Percentiles rank a stretch among this genome's conserved stretches.
These are phyloP conservation scores for Pangasianodon gigas DNA, from an alignment of 2,113 vertebrate genomes.

Conservation along the genomic window DNA sequence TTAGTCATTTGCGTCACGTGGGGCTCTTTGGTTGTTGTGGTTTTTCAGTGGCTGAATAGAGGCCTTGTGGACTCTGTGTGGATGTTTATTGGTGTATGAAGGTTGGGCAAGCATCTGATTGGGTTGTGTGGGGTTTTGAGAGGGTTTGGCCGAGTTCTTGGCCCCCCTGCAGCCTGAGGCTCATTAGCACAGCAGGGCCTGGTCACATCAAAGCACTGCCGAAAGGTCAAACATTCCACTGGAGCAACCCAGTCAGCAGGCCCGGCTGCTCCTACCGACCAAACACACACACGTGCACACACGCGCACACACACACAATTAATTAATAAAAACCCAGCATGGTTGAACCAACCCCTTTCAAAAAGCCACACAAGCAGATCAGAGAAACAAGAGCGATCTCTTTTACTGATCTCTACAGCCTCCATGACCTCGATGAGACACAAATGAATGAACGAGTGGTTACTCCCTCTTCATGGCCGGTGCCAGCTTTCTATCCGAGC, in stretches of 20 bases:
- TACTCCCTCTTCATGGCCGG: conserved; percentile 29
- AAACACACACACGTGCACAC: conserved; percentile 28
- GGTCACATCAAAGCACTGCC: conserved; percentile 79
- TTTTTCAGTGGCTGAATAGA: not conserved
- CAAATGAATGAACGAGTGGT: conserved; percentile 44
- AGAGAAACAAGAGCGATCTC: conserved; percentile 9
- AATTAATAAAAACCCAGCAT: conserved; percentile 64
- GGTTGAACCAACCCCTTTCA: not conserved
- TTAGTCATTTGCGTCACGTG: not conserved
- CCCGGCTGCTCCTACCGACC: conserved; percentile 54
- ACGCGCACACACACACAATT: conserved; percentile 9
- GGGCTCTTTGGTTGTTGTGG: conserved; percentile 5
- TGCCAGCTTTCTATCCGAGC: conserved; percentile 31
- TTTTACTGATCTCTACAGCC: conserved; percentile 4
- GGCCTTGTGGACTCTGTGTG: not conserved
- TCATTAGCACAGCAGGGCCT: conserved; percentile 77
- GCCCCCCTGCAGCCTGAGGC: conserved; percentile 68
- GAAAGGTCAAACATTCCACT: conserved; percentile 82
- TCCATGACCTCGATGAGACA: not conserved
- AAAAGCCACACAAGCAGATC: conserved; percentile 31
- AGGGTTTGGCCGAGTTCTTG: conserved; percentile 64
- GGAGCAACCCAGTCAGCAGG: conserved; percentile 74
- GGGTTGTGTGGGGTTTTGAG: conserved; percentile 6
- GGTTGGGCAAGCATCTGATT: conserved; percentile 3
- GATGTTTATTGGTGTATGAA: not conserved